Evolutionary conservation across 2,888 invertebrate species (phyloP).

Genomic region (Neuroscelio doddi): DNA sequence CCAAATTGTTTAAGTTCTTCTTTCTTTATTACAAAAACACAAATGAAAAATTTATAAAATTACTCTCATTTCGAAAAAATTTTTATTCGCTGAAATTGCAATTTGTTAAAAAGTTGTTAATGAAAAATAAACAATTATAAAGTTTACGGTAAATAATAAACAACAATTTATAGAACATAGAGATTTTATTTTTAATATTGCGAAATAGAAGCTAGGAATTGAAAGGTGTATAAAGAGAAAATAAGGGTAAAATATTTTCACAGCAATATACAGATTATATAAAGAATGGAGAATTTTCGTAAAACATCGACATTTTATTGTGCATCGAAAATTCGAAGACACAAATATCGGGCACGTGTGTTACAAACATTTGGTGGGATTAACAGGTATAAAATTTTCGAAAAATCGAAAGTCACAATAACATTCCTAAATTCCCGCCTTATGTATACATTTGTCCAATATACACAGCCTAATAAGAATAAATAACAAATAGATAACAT

Average conservation of each 20-base stretch:
- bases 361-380: neutral
- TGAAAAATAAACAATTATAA: no score
- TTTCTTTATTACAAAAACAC: no score
- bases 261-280: slow-evolving; percentile 19
- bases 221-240: slow-evolving; percentile 12
- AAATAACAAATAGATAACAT: slow-evolving; percentile 40
- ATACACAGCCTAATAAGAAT: slow-evolving; percentile 38
- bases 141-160: slow-evolving; percentile 7
- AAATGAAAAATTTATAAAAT: no score
- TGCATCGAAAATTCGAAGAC: slow-evolving; percentile 4
- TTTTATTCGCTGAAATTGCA: no score
- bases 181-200: slow-evolving; percentile 37
- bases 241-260: slow-evolving; percentile 13
- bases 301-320: neutral
- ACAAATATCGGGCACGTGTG: neutral
- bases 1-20: no score
- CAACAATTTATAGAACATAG: slow-evolving; percentile 28
- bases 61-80: no score
- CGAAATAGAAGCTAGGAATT: slow-evolving; percentile 23
- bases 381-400: slow-evolving; percentile 32
- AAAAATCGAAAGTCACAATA: slow-evolving; percentile 18
- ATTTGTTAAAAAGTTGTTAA: no score
- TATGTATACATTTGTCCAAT: slow-evolving; percentile 21
- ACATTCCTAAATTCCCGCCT: slow-evolving; percentile 23
- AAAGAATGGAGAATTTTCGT: slow-evolving; percentile 12